Conservation (phyloP, 1,140 invertebrate genomes). For the Subanguina moxae region DNA sequence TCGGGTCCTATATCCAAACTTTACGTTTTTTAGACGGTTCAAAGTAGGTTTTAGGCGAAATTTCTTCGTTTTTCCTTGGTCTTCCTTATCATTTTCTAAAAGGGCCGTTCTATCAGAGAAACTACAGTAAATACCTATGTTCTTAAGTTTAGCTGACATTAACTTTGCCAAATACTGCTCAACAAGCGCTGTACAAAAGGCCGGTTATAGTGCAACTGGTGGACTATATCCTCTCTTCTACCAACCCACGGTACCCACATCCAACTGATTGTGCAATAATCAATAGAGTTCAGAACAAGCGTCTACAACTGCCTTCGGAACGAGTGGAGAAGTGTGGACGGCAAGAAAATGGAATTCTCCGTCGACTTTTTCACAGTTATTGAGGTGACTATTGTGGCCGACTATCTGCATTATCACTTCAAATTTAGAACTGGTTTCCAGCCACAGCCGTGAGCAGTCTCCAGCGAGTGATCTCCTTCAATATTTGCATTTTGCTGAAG, state of each 20-base stretch:
- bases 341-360: constrained; percentile 22
- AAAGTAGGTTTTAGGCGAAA: too few relatives aligned
- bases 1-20: too few relatives aligned
- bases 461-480: constrained; percentile 12
- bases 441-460: constrained; percentile 12
- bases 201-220: constrained; percentile 1
- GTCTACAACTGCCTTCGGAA: constrained; percentile 7
- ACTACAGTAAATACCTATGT: too few relatives aligned
- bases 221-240: constrained; percentile 21
- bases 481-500: not conserved
- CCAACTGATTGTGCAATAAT: not conserved
- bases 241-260: constrained; percentile 19
- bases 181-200: constrained; percentile 4
- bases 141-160: too few relatives aligned
- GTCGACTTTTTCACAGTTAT: constrained; percentile 12
- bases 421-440: constrained; percentile 16
- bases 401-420: not conserved
- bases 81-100: too few relatives aligned
- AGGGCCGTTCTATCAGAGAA: too few relatives aligned
- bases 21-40: too few relatives aligned
- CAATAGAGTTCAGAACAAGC: constrained; percentile 29
- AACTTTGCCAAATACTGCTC: not conserved
- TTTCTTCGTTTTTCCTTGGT: too few relatives aligned
- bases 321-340: constrained; percentile 12
- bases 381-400: not conserved